Base-by-base conservation (phyloP, 2,797 vertebrate species). In the Tiaroga cobitis region DNA sequence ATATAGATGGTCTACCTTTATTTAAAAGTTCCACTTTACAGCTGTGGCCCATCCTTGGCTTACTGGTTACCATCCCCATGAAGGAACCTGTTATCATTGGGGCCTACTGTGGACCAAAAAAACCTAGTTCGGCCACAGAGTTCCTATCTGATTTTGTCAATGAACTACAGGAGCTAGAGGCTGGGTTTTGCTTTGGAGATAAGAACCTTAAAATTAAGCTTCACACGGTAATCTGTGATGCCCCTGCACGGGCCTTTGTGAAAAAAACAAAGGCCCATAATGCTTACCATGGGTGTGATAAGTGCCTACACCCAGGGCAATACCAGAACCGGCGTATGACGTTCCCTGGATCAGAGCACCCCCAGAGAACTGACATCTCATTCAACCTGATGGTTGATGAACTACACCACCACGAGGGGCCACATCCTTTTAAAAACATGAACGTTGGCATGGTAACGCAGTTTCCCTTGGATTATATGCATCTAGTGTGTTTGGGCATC, bases 401-500 rank as follows among this genome's bases (percentile, higher is more conserved):
- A 51, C 49, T 51, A 51, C 49, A 51, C 49, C 49, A 51, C 49
- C 54, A 29, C 4, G 19, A 72, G 43, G 63, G 63, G 26, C 43
- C 49, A 72, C 61, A 81, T 51, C 49, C 18, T 5, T 49, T 49
- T 16, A 49, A 49, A 49, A 51, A 51, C 6, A 0, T 51, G 5
- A 51, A 19, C 5, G 46, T 5, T 18, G 46, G 46, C 49, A 51
- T 51, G 49, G 49, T 51, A 18, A 11, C 13, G 8, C 34, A 68
- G 29, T 61, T 81, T 69, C 37, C 80, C 21, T 32, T 72, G n/a
- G 59, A 72, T 32, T 54, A 82, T n/a, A 69, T 82, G 80, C 80
- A n/a, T 32, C 16, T 79, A 26, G 80, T 67, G n/a, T 69, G 34
- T 63, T 37, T 80, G 59, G 59, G 37, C 1, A 24, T 68, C 0